phyloP scores from a whole-genome alignment of 2,888 invertebrate genomes.

The Frankliniella intonsa region DNA sequence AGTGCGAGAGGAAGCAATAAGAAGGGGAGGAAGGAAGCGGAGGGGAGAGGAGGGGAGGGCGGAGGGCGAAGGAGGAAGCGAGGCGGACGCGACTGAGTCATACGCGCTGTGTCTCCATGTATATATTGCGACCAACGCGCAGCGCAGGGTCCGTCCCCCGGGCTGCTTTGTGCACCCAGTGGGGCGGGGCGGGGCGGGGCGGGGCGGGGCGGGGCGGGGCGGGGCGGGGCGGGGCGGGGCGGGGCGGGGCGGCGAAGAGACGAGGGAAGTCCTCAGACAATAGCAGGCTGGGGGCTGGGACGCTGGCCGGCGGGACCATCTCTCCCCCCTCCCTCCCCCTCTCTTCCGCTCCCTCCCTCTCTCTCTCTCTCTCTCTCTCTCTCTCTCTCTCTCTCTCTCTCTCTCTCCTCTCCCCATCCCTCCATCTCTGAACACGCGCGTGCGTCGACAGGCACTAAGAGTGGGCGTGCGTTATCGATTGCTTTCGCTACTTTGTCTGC shows the following conservation, averaged over 20 bases:
- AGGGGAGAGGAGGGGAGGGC: not conserved
- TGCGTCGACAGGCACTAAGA: too few species aligned
- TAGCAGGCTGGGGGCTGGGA: not conserved
- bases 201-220: too few species aligned
- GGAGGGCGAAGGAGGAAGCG: not conserved
- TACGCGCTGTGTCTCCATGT: not conserved
- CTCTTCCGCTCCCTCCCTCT: not conserved
- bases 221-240: too few species aligned
- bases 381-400: not conserved
- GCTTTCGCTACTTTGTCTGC: too few species aligned
- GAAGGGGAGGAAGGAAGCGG: not conserved
- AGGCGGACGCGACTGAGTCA: not conserved
- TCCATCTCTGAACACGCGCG: not conserved
- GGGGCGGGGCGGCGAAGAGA: not conserved
- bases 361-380: not conserved
- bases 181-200: too few species aligned
- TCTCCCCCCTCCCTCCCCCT: not conserved
- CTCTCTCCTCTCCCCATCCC: not conserved
- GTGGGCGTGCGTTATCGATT: too few species aligned
- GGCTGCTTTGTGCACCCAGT: not conserved
- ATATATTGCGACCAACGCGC: not conserved
- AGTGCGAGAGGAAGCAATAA: slow-evolving; percentile 24
- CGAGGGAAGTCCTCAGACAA: not conserved
- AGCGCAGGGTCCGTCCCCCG: not conserved
- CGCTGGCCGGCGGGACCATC: not conserved